Conservation (phyloP, 2,113 vertebrate species). For the Hucho hucho region DNA sequence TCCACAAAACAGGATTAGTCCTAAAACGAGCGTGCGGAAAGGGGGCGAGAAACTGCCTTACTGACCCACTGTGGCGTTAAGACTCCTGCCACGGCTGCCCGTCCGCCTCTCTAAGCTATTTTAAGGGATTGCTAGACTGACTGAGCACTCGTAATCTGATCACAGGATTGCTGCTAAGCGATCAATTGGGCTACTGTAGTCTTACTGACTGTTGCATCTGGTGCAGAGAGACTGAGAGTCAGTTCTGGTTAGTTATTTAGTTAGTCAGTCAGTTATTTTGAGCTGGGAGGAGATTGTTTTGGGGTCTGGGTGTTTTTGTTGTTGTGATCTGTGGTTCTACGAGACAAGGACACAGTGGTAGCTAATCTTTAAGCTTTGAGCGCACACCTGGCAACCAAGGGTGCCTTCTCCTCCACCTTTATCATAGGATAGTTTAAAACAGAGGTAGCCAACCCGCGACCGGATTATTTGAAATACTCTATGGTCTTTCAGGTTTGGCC, state of each 20-base stretch:
- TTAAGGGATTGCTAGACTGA: slow-evolving; percentile 63
- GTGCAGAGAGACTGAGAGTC: background rate
- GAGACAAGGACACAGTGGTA: no score
- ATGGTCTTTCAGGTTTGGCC: no score
- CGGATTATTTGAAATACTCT: no score
- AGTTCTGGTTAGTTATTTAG: background rate
- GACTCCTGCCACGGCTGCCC: background rate
- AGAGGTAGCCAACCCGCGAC: no score
- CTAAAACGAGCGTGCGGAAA: background rate
- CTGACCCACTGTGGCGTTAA: slow-evolving; percentile 1
- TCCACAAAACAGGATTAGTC: slow-evolving; percentile 58
- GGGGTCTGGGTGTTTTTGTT: no score
- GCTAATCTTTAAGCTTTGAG: no score
- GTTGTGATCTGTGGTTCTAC: no score
- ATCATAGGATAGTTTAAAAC: no score
- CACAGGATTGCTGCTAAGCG: slow-evolving; percentile 59
- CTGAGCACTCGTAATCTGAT: slow-evolving; percentile 64
- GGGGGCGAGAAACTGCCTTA: slow-evolving; percentile 26
- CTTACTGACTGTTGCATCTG: slow-evolving; percentile 36
- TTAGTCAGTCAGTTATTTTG: background rate
- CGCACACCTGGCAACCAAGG: no score
- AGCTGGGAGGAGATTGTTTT: no score
- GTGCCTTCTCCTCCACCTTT: no score
- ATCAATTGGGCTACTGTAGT: no score
- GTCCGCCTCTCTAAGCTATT: slow-evolving; percentile 56